Evolutionary conservation across 2,113 vertebrate genomes (phyloP).

Genomic region (Etia nguti): DNA sequence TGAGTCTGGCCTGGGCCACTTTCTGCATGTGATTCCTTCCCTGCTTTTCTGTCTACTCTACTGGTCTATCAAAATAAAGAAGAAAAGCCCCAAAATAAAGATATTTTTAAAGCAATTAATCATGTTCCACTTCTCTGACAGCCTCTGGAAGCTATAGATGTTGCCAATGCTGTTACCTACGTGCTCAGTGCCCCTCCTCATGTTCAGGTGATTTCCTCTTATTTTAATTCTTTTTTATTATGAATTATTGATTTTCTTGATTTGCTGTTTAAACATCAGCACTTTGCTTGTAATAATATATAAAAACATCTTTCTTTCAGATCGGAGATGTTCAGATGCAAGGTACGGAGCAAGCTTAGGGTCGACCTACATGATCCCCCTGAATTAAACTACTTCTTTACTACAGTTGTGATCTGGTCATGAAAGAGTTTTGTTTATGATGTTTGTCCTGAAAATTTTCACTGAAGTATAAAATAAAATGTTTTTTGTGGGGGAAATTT

Average conservation of each 20-base stretch:
- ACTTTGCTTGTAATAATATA: neutral
- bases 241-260: neutral
- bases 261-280: neutral
- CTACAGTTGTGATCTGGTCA: neutral
- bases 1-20: neutral
- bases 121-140: neutral
- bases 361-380: neutral
- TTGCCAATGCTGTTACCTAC: neutral
- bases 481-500: neutral
- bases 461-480: neutral
- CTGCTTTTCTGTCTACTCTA: neutral
- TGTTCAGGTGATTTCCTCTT: neutral
- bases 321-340: constrained; percentile 79
- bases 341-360: neutral
- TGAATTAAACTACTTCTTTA: neutral
- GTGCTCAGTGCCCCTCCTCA: neutral
- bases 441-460: neutral
- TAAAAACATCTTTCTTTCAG: constrained; percentile 58
- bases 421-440: neutral
- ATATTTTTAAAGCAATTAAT: neutral
- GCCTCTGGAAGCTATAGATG: neutral
- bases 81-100: neutral
- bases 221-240: neutral
- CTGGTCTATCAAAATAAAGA: neutral
- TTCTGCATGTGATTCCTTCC: neutral